Conservation (phyloP, 2,888 invertebrate genomes). For the Halocaridina rubra region DNA sequence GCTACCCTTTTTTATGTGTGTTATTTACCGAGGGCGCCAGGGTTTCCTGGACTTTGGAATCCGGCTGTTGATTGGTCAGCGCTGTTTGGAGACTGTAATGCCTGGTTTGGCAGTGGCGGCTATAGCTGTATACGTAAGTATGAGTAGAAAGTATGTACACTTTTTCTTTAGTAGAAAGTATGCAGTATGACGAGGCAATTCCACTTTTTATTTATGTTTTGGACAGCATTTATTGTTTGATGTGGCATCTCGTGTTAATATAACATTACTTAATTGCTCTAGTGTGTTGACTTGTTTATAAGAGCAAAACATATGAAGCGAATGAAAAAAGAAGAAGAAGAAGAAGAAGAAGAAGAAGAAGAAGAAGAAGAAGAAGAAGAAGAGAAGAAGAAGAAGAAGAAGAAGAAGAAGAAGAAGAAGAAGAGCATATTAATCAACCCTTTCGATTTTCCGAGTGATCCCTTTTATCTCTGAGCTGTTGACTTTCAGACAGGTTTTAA, state of each 20-base stretch:
- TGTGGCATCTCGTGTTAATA: too few relatives aligned
- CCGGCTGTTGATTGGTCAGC: slow-evolving; percentile 32
- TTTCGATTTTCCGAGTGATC: too few relatives aligned
- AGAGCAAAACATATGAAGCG: too few relatives aligned
- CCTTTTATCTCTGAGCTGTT: too few relatives aligned
- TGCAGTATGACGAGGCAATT: neutral
- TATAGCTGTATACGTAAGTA: slow-evolving; percentile 14
- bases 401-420: too few relatives aligned
- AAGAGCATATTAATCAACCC: too few relatives aligned
- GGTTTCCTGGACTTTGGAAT: slow-evolving; percentile 56
- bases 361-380: too few relatives aligned
- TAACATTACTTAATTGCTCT: too few relatives aligned
- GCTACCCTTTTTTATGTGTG: slow-evolving; percentile 56
- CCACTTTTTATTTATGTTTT: neutral
- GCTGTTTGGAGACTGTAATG: slow-evolving; percentile 44
- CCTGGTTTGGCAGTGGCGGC: slow-evolving; percentile 17
- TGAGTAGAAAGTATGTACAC: neutral
- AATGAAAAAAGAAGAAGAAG: too few relatives aligned
- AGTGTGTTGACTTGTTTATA: too few relatives aligned
- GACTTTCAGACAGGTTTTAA: neutral
- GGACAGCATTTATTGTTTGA: neutral
- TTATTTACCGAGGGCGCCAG: slow-evolving; percentile 54
- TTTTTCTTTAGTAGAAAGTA: neutral
- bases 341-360: too few relatives aligned
- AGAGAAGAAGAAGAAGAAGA: too few relatives aligned